These are phyloP conservation scores for Varanus komodoensis DNA, from an alignment of 2,113 vertebrate genomes.

Conservation along the genomic window DNA sequence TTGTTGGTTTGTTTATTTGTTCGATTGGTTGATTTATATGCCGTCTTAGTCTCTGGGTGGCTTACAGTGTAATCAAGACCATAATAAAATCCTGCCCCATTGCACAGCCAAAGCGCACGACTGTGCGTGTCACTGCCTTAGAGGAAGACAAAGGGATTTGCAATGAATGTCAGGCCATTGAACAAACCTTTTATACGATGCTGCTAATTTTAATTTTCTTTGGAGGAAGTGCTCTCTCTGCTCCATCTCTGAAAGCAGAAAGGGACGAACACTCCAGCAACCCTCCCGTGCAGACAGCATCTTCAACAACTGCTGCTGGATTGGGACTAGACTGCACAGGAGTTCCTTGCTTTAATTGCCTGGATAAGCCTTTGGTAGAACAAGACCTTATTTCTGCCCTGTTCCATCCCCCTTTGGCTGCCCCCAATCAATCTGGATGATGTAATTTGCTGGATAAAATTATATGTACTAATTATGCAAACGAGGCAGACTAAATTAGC, in stretches of 20 bases:
- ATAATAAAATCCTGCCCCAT: no score
- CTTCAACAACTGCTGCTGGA: neutral
- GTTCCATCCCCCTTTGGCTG: neutral
- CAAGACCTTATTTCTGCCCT: neutral
- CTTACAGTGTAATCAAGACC: no score
- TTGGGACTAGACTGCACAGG: no score
- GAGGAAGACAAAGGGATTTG: neutral
- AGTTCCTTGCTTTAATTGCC: neutral
- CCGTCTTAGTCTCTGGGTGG: no score
- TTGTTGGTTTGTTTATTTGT: no score
- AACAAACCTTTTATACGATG: neutral
- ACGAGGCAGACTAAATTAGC: slow-evolving; percentile 32
- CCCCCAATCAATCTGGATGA: slow-evolving; percentile 32
- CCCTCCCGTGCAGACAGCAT: neutral
- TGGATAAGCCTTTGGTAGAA: neutral
- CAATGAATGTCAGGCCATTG: neutral
- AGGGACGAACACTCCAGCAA: neutral
- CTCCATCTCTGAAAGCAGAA: neutral
- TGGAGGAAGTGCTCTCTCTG: neutral
- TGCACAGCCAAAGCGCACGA: no score
- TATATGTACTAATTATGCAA: slow-evolving; percentile 44
- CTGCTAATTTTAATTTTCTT: neutral
- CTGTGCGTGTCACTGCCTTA: no score
- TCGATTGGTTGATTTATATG: no score
- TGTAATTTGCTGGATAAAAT: slow-evolving; percentile 39